Percentiles rank a stretch among this genome's conserved stretches.
Conservation (phyloP, 2,797 vertebrate species). For the Pterois miles region DNA sequence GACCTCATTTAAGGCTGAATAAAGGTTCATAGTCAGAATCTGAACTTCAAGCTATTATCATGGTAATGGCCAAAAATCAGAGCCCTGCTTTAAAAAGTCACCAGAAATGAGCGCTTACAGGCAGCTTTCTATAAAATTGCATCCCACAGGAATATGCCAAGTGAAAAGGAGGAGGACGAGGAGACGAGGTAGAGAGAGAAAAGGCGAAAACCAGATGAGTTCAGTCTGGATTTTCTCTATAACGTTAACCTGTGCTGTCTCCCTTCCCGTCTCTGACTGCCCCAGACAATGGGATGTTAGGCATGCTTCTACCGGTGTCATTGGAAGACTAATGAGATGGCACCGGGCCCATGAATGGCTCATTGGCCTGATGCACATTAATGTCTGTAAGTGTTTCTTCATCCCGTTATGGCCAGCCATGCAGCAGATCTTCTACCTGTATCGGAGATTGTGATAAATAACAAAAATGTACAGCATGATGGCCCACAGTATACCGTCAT, state of each 20-base stretch:
- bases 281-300: constrained; percentile 70
- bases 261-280: constrained; percentile 46
- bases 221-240: constrained; percentile 35
- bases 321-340: constrained; percentile 81
- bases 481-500: constrained; percentile 18
- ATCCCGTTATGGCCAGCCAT: constrained; percentile 62
- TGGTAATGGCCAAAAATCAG: constrained; percentile 60
- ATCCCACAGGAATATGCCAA: constrained; percentile 53
- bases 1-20: constrained; percentile 66
- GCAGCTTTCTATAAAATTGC: constrained; percentile 51
- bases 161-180: constrained; percentile 40
- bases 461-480: constrained; percentile 39
- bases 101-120: constrained; percentile 59
- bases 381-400: constrained; percentile 77
- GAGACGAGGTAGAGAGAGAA: constrained; percentile 7
- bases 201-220: constrained; percentile 26
- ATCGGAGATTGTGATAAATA: constrained; percentile 68
- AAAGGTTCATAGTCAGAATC: constrained; percentile 62
- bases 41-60: constrained; percentile 69
- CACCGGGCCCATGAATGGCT: constrained; percentile 74
- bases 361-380: constrained; percentile 80
- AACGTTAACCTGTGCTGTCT: constrained; percentile 48
- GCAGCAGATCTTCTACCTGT: constrained; percentile 75
- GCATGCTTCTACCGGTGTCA: constrained; percentile 69
- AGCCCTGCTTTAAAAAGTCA: constrained; percentile 61